Evolutionary conservation across 2,888 invertebrate species (phyloP), one percentile per base, ranked within the genome.

Genomic region (Eupithecia subumbrata): DNA sequence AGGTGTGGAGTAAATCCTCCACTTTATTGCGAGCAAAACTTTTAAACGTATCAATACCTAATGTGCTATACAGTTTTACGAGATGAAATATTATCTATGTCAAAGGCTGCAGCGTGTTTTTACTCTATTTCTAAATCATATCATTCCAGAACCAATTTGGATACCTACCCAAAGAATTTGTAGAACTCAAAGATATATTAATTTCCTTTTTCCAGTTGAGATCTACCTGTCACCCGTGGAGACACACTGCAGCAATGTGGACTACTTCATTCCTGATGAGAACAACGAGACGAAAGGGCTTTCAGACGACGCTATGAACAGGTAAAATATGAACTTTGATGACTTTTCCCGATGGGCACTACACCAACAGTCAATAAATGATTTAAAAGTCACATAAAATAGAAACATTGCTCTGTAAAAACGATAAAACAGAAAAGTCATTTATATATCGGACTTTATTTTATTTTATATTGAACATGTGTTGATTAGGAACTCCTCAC

Each of bases 211-310:
- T 96, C 75, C 95, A 98, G 98, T 98, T 79, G 97, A 97, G 90
- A 97, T 98, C 80, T 98, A 98, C 91, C 92, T 98, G 84, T 98
- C 98, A 79, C 98, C 98, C 7, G 98, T 98, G 83, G 98, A 99
- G 94, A 98, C 98, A 18, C 98, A 98, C 93, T 99, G 98, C 95
- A 97, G 97, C 93, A 98, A 98, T 95, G 97, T 98, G 88, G 98
- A 98, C 93, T 98, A 99, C 95, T 98, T 97, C 95, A 97, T 98
- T 81, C 97, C 98, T 72, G 98, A 98, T 90, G 97, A 98, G 83
- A 97, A 97, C 87, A 97, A 97, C 90, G 96, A 97, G 88, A 97
- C 97, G 69, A 96, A 97, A 87, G 96, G 96, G 79, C 96, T 97
- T 81, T 96, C 97, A 1, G 97, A 98, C 82, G 97, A 97, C 87